phyloP scores from a whole-genome alignment of 2,113 vertebrate species.

The Rhipidura dahli region DNA sequence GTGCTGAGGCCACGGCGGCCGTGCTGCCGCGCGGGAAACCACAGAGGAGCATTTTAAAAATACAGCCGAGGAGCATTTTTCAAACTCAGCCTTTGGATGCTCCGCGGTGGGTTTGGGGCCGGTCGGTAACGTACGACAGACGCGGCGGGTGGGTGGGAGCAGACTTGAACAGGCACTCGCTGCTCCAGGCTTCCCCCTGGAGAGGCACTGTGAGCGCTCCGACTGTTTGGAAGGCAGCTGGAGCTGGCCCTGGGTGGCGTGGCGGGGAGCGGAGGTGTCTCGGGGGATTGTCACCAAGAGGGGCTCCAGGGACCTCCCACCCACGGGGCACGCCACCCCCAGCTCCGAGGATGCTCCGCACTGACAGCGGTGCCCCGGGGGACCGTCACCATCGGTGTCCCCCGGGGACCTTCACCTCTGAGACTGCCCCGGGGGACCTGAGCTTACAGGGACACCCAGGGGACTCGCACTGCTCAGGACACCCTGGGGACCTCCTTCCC shows the following conservation, averaged over 20 bases:
- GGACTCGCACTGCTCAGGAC: not conserved
- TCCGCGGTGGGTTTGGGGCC: not conserved
- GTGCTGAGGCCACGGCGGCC: not conserved
- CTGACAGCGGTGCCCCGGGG: not conserved
- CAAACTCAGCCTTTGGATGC: not conserved
- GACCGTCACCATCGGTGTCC: not conserved
- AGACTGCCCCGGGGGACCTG: not conserved
- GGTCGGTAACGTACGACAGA: not conserved
- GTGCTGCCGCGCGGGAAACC: not conserved
- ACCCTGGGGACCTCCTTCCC: not conserved
- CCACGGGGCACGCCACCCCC: not conserved
- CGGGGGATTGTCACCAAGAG: not conserved
- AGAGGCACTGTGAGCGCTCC: not conserved
- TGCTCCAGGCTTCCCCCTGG: not conserved
- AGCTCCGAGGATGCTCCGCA: not conserved
- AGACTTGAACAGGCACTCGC: not conserved
- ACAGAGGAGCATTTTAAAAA: not conserved
- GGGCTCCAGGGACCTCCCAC: not conserved
- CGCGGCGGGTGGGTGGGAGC: conserved; percentile 23
- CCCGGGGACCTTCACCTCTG: not conserved
- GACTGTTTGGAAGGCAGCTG: not conserved
- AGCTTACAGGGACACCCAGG: not conserved
- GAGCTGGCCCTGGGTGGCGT: not conserved
- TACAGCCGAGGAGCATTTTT: conserved; percentile 28
- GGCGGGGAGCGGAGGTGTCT: too few relatives aligned